Conservation (phyloP, 2,888 invertebrate genomes). For the Andrena marginata region DNA sequence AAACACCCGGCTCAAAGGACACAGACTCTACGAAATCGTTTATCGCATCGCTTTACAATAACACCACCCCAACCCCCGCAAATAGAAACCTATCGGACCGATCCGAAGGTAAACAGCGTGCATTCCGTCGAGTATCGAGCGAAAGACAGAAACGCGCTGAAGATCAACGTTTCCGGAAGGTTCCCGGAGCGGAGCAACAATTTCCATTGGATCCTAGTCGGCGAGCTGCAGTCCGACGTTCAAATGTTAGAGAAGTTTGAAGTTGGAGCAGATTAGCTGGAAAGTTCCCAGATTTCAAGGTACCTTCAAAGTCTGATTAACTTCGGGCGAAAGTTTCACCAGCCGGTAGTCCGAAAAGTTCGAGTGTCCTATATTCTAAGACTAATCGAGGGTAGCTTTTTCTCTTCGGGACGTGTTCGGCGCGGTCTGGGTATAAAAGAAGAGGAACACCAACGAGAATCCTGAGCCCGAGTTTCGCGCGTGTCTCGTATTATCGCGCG, state of each 20-base stretch:
- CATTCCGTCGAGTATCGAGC: too few relatives aligned
- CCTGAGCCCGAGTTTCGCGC: not conserved
- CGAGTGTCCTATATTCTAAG: too few relatives aligned
- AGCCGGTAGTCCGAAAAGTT: too few relatives aligned
- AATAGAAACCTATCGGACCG: not conserved
- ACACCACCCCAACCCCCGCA: not conserved
- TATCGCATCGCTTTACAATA: not conserved
- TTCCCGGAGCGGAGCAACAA: not conserved
- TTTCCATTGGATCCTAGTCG: not conserved
- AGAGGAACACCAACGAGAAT: not conserved
- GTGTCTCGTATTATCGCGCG: not conserved
- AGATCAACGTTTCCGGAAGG: not conserved
- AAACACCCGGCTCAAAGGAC: constrained; percentile 13
- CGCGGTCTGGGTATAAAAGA: not conserved
- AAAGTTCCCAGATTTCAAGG: too few relatives aligned
- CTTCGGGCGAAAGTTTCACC: too few relatives aligned
- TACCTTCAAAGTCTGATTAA: too few relatives aligned
- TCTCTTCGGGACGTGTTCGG: too few relatives aligned
- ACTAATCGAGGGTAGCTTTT: too few relatives aligned
- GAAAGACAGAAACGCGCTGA: not conserved
- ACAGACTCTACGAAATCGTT: not conserved
- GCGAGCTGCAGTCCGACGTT: not conserved
- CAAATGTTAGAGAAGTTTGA: too few relatives aligned
- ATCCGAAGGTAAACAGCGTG: not conserved
- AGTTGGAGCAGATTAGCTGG: not conserved